Percentiles rank a stretch among this genome's conserved stretches.
These are phyloP conservation scores for Nomada goodeniana DNA, from an alignment of 2,888 invertebrate species.

Conservation along the genomic window DNA sequence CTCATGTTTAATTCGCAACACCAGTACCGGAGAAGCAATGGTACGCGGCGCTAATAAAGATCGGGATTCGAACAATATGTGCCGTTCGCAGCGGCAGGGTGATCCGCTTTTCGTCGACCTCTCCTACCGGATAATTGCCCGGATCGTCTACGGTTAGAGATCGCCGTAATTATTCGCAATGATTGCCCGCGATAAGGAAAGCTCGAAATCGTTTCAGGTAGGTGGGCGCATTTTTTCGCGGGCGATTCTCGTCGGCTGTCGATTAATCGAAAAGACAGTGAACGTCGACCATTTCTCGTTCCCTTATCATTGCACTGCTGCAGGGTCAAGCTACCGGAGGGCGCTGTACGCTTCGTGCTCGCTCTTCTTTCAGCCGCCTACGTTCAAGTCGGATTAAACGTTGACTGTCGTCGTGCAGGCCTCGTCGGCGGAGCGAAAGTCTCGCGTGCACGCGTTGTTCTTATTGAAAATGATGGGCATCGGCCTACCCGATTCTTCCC, in stretches of 20 bases:
- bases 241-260: not conserved
- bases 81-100: too few relatives aligned
- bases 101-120: too few relatives aligned
- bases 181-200: too few relatives aligned
- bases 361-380: constrained; percentile 69
- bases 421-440: constrained; percentile 67
- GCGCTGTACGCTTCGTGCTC: constrained; percentile 52
- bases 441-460: constrained; percentile 58
- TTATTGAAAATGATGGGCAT: constrained; percentile 67
- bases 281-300: constrained; percentile 50
- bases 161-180: too few relatives aligned
- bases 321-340: constrained; percentile 53
- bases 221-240: too few relatives aligned
- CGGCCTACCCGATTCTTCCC: constrained; percentile 27
- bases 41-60: too few relatives aligned
- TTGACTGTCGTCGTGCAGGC: constrained; percentile 78
- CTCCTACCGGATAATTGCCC: too few relatives aligned
- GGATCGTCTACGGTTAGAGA: too few relatives aligned
- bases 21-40: too few relatives aligned
- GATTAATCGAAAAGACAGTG: constrained; percentile 60
- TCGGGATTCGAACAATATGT: too few relatives aligned
- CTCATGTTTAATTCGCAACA: too few relatives aligned
- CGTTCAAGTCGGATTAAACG: constrained; percentile 81
- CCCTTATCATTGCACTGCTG: constrained; percentile 65
- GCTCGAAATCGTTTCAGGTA: too few relatives aligned